Evolutionary conservation across 2,888 invertebrate species (phyloP).

Genomic region (Ceraclea dissimilis): DNA sequence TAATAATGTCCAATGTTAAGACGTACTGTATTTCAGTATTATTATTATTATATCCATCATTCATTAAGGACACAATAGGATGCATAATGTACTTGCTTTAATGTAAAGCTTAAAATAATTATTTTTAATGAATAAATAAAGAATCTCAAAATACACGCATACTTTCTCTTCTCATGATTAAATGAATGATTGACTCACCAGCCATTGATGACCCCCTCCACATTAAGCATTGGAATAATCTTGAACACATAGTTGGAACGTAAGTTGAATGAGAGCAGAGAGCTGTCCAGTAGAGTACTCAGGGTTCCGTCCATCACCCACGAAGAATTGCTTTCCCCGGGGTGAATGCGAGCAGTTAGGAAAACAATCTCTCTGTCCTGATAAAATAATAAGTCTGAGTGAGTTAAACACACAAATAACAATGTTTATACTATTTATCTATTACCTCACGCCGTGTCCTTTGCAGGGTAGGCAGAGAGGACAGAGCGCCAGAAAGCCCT

Average conservation of each 20-base stretch:
- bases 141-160: not conserved
- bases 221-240: slow-evolving; percentile 82
- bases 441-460: too few species aligned
- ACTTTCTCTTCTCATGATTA: not conserved
- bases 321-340: slow-evolving; percentile 81
- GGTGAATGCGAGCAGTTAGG: slow-evolving; percentile 74
- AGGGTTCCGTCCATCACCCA: slow-evolving; percentile 84
- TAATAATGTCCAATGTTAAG: not conserved
- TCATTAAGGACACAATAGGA: not conserved
- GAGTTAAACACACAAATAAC: too few species aligned
- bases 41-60: not conserved
- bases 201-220: slow-evolving; percentile 82
- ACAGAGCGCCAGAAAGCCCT: too few species aligned
- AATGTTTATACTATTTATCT: not conserved
- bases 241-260: slow-evolving; percentile 73
- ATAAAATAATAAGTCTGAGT: slow-evolving; percentile 21
- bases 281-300: slow-evolving; percentile 53
- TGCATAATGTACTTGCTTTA: not conserved
- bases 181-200: slow-evolving; percentile 55
- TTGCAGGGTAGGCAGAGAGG: too few species aligned
- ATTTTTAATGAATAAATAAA: slow-evolving; percentile 5
- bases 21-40: not conserved
- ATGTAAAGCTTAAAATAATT: slow-evolving; percentile 6
- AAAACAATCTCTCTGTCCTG: slow-evolving; percentile 63
- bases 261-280: slow-evolving; percentile 50